phyloP scores from a whole-genome alignment of 2,797 vertebrate genomes.

The Pangasius larnaudii region DNA sequence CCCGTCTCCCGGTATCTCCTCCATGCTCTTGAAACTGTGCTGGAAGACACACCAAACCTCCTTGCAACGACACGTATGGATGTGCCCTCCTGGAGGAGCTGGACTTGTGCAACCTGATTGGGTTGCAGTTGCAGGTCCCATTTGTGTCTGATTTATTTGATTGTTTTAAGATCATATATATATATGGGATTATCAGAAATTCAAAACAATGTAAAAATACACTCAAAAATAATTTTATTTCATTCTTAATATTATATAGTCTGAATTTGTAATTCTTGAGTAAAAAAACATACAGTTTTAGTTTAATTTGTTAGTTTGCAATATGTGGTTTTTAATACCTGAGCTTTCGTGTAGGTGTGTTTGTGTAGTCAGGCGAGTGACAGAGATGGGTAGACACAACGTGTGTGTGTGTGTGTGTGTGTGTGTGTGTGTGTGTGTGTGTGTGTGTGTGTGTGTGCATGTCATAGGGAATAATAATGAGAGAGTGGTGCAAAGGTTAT shows the following conservation, averaged over 20 bases:
- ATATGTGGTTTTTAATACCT: neutral
- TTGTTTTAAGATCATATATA: neutral
- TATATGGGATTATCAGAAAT: neutral
- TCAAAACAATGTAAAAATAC: neutral
- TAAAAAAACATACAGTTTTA: neutral
- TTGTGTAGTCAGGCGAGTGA: neutral
- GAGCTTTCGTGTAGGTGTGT: neutral
- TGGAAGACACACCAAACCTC: no score
- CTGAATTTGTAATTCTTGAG: neutral
- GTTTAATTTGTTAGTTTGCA: neutral
- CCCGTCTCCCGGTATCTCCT: no score
- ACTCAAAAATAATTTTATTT: no score
- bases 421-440: neutral
- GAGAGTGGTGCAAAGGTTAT: neutral
- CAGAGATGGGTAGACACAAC: neutral
- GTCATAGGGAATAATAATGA: neutral
- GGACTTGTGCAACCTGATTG: no score
- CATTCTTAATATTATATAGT: neutral
- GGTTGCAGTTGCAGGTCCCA: neutral
- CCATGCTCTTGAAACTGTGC: no score
- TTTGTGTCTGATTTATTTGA: neutral
- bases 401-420: neutral
- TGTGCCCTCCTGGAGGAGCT: no score
- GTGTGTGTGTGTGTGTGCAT: neutral
- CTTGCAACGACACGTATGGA: no score